Base-by-base conservation (phyloP, 2,888 invertebrate genomes). In the Listrodromus nycthemerus region DNA sequence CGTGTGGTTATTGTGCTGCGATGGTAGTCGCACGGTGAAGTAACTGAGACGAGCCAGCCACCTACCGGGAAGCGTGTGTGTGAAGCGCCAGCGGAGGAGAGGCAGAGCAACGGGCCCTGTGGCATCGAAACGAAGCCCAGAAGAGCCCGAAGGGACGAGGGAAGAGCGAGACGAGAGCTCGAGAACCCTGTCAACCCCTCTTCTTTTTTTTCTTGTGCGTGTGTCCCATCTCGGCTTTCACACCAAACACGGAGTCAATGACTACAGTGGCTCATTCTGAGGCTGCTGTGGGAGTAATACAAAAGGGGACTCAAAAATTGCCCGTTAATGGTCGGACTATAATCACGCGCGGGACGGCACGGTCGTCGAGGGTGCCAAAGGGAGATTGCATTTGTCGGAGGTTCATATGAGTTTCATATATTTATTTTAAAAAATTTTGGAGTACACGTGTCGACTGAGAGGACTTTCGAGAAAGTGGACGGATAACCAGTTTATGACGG, bases 31-130 rank as follows among this genome's bases (percentile, higher is more conserved):
- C 16, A 55, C 55, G 86, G 88, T 82, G 83, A 80, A 90, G 87
- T 88, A 88, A 88, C 86, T 84, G 86, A 89, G 87, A 87, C 86
- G 52, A 61, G 21, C 58, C 27, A 73, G 61, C 27, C 45, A 73
- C 73, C 63, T 52, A 63, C 50, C 52, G 71, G 70, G 63, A 63
- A 70, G 61, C 24, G 50, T 45, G 63, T 71, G 52, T 55, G 55
- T 24, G 55, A 79, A 71, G 30, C 45, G 58, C 65, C 48, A 70
- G 77, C 63, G 41, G 77, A 41, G 37, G 55, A 45, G 41, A 45
- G 41, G 41, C 41, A 45, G 21, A 55, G 55, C 21, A 24, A 24
- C 55, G 10, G 55, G 61, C 61, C 61, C 55, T 67, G 55, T 30
- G 73, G 63, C 78, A 55, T 55, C 33, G 63, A 82, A 73, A 73